Conservation (phyloP, 2,113 vertebrate genomes). For the Indicator indicator region DNA sequence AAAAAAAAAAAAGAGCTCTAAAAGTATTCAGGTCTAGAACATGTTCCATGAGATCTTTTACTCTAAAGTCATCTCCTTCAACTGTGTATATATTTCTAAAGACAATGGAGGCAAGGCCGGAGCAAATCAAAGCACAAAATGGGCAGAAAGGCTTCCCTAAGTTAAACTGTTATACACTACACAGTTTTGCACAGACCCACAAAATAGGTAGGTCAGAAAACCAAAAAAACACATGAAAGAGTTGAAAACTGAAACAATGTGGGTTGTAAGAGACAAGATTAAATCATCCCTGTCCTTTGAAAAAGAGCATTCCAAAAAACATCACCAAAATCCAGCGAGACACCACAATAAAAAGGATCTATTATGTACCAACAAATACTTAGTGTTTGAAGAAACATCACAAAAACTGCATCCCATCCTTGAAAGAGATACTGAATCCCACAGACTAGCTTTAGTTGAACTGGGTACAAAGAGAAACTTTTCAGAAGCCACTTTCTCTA, state of each 20-base stretch:
- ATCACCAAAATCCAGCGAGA: conserved; percentile 21
- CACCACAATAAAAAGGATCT: conserved; percentile 34
- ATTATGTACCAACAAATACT: conserved; percentile 52
- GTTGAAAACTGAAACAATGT: not conserved
- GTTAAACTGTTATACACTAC: not conserved
- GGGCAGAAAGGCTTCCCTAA: not conserved
- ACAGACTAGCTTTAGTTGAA: conserved; percentile 13
- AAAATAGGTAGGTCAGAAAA: not conserved
- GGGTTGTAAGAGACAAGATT: conserved; percentile 5
- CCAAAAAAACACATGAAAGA: conserved; percentile 11
- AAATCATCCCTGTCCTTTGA: not conserved
- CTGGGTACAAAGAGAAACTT: not conserved
- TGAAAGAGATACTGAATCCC: conserved; percentile 1
- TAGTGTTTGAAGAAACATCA: conserved; percentile 44
- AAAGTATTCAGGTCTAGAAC: not conserved
- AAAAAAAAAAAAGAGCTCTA: not conserved
- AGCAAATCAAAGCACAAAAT: not conserved
- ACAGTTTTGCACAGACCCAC: not conserved
- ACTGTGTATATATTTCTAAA: not conserved
- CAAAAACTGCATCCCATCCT: conserved; percentile 31
- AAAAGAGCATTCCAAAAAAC: conserved; percentile 14
- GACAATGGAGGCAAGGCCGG: not conserved
- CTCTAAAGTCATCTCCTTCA: not conserved
- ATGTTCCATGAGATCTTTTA: not conserved
- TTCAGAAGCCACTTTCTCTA: not conserved